These are phyloP conservation scores for Chymomyza caudatula DNA, from an alignment of 2,888 invertebrate species.

Conservation along the genomic window DNA sequence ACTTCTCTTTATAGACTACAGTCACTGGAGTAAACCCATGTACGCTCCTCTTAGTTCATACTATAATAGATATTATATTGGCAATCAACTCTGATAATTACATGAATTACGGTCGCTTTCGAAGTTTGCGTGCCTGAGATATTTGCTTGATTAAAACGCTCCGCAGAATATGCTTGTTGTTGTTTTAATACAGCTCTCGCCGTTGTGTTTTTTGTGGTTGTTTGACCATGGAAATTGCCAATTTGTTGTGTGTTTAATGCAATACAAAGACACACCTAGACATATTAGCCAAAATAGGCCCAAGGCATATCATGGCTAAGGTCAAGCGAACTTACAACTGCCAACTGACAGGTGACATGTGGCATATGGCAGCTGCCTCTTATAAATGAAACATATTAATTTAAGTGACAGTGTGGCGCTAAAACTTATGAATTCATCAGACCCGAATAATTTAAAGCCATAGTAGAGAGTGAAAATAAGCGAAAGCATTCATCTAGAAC, in stretches of 20 bases:
- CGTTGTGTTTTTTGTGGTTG: too few species aligned
- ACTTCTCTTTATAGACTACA: too few species aligned
- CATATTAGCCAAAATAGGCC: neutral
- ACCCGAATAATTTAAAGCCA: neutral
- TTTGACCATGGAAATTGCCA: neutral
- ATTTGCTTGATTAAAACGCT: neutral
- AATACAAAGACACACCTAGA: neutral
- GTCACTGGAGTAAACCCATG: neutral
- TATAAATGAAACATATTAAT: neutral
- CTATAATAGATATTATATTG: neutral
- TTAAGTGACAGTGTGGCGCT: neutral
- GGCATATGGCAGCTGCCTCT: neutral
- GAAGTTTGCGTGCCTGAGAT: neutral
- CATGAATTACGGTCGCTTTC: neutral
- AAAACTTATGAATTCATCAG: neutral
- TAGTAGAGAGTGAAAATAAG: neutral
- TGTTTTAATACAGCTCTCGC: neutral
- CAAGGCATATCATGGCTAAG: neutral
- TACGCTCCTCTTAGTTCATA: neutral
- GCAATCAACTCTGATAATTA: neutral
- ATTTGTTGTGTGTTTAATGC: neutral
- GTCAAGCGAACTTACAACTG: neutral
- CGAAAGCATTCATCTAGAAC: neutral
- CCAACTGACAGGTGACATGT: neutral
- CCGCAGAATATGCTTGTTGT: neutral